Base-by-base conservation (phyloP, 2,888 invertebrate species). In the Cerastis rubricosa region DNA sequence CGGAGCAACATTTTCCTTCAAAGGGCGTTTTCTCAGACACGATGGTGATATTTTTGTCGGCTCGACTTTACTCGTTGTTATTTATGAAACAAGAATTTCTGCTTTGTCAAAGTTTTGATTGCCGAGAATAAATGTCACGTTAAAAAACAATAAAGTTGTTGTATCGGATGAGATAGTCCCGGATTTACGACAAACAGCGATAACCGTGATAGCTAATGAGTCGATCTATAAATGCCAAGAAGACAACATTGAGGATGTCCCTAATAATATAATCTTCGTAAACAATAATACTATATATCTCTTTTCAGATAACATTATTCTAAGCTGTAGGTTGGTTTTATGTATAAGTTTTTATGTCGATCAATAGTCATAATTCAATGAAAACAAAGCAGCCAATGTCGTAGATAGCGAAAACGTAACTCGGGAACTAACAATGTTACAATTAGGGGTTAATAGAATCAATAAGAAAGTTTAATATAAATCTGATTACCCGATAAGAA, bases 381-480 rank as follows among this genome's bases (percentile, higher is more conserved):
- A 68, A 43, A 71, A 65, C 40, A 35, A 54, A 65, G 22, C 40
- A 43, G 47, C 19, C 11, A 51, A 76, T 57, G 64, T 5, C 35
- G n/a, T 35, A 57, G 29, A 61, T 54, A 67, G 64, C 25, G 14
- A 54, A 61, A 67, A 49, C 29, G 29, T 70, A 19, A 72, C 67
- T 71, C 54, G 29, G 45, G 2, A 66, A 71, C 49, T 29, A 70
- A 63, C 57, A 71, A 73, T 67, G 45, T 51, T 68, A 81, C 76
- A 72, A 72, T 76, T 35, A 73, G 43, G 71, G 57, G 61, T 69
- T 76, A 61, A 65, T 75, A 57, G 63, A 47, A 74, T 51, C 65
- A 63, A 69, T 76, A 80, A 69, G 68, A 82, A 81, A 74, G 61
- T 76, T 81, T 66, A 47, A 35, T 63, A 81, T 45, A 69, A 85